Base-by-base conservation (phyloP, 2,888 invertebrate species). In the Hymenopus coronatus region DNA sequence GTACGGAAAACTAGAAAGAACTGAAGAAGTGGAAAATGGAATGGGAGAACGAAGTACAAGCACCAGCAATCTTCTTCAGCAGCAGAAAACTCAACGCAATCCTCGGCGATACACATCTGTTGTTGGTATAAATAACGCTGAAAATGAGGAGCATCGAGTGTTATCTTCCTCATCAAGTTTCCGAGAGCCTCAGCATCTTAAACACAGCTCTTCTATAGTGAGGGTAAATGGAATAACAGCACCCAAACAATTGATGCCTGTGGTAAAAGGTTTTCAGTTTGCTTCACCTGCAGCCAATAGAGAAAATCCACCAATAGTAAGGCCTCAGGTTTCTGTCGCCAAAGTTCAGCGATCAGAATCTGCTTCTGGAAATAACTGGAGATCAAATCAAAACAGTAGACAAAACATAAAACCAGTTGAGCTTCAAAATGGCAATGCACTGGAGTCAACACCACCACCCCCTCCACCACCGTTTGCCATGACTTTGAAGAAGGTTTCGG, bases 361-460 rank as follows among this genome's bases (percentile, higher is more conserved):
- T 25, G 82, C 85, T n/a, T 70, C 84, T n/a, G 84, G 40, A 9
- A 87, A 28, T 28, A 81, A 15, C 87, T 87, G 81, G 81, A 82
- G 40, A 30, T 33, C 30, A 30, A 28, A 28, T n/a, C 28, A 33
- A 14, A 28, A 20, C 83, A n/a, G 25, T 4, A 25, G 46, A 9
- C 46, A 86, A 28, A 90, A 90, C 89, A 89, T 89, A 89, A 91
- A 90, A 89, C 91, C 88, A 82, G 46, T 84, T 15, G 85, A 46
- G 30, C 28, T 46, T 20, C 85, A 54, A 46, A 33, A n/a, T 30
- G 46, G 28, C 20, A 83, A 20, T 28, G 33, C 84, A 87, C 82
- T 89, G n/a, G 84, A 28, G 46, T 84, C 84, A 12, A 91, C 90
- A 14, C 90, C 90, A 82, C 91, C 91, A 14, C 91, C 91, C 12